Base-by-base conservation (phyloP, 1,140 invertebrate species). In the Drosophila malerkotliana region DNA sequence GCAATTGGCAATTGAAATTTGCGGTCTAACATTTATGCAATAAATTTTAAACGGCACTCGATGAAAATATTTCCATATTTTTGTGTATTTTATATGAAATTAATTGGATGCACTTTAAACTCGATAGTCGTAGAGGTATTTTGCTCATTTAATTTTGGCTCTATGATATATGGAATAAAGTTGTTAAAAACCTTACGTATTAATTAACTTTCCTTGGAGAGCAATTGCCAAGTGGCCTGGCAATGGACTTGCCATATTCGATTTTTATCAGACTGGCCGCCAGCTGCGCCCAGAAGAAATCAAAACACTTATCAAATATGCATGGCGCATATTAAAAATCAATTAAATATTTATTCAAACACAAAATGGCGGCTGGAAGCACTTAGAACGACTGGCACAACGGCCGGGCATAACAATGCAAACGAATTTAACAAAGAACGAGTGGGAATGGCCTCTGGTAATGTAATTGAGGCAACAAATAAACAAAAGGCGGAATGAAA, bases 331-430 rank as follows among this genome's bases (percentile, higher is more conserved):
- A 79, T 87, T 83, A 78, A 83, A 83, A 88, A 88, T 79, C 79
- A 82, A 87, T 87, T 88, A 72, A 87, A 88, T 88, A 88, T 87
- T 87, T 88, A 87, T 59, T 69, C 79, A 87, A 77, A 69, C 79
- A 78, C 69, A 83, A 71, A 83, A 71, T 71, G 56, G 62, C 77
- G 63, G 76, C 45, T 57, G 55, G 72, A 60, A 77, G 53, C 66
- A 63, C 57, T 75, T 75, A 67, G 57, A 72, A 63, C 44, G 66
- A 64, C 54, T 63, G 55, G 45, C 45, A 21, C 39, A 59, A 34
- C 49, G 61, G 52, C 55, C 75, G 47, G 21, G 32, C 47, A 62
- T 62, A 64, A 81, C 59, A 74, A 85, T 81, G 54, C 52, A 61
- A 41, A n/a, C 37, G 21, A 56, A 18, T 68, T 68, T 39, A 68